These are phyloP conservation scores for Pholis gunnellus DNA, from an alignment of 2,113 vertebrate species.

Conservation along the genomic window DNA sequence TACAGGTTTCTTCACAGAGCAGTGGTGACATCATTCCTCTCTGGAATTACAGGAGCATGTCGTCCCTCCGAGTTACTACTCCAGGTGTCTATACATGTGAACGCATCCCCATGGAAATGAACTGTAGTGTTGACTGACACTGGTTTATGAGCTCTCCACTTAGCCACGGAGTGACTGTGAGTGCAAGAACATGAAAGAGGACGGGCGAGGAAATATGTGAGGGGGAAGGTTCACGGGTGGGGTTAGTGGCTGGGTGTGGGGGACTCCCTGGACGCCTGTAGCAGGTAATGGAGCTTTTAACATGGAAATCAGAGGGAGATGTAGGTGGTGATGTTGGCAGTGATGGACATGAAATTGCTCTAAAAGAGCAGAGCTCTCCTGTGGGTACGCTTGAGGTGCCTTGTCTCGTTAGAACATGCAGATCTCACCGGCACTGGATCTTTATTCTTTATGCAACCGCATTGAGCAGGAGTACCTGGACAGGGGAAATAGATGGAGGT, in stretches of 20 bases:
- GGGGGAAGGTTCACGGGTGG: background rate
- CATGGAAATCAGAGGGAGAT: slow-evolving; percentile 62
- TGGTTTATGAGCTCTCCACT: slow-evolving; percentile 36
- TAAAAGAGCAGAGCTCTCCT: slow-evolving; percentile 40
- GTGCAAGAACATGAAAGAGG: slow-evolving; percentile 16
- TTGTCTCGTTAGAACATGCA: slow-evolving; percentile 25
- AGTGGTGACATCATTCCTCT: background rate
- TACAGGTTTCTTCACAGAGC: background rate
- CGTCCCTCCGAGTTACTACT: background rate
- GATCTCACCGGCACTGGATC: slow-evolving; percentile 5
- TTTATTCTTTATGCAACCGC: slow-evolving; percentile 14
- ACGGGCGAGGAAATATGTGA: background rate
- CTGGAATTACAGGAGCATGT: background rate
- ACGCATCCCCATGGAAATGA: slow-evolving; percentile 37
- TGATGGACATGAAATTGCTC: slow-evolving; percentile 48
- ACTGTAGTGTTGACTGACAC: slow-evolving; percentile 39
- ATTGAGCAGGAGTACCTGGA: background rate
- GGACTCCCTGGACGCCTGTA: slow-evolving; percentile 53
- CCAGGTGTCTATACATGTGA: background rate
- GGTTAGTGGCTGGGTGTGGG: slow-evolving; percentile 1
- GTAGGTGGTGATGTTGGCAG: background rate
- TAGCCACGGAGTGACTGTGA: slow-evolving; percentile 7
- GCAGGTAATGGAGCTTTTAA: slow-evolving; percentile 74
- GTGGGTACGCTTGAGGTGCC: slow-evolving; percentile 23
- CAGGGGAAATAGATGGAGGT: too few species aligned